phyloP scores from a whole-genome alignment of 2,888 invertebrate species.

The Drosophila suboccidentalis region DNA sequence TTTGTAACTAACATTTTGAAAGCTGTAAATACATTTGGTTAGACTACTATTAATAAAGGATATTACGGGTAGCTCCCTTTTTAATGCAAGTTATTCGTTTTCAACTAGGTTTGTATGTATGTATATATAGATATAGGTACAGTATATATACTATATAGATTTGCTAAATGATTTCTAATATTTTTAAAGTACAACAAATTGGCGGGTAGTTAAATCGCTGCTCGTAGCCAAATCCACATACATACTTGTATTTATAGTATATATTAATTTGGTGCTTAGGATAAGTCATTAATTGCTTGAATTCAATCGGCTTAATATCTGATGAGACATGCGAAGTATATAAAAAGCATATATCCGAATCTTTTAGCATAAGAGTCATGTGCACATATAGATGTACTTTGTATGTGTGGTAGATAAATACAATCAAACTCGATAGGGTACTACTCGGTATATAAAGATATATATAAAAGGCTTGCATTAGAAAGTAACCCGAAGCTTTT shows the following conservation, averaged over 20 bases:
- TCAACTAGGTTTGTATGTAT: slow-evolving; percentile 10
- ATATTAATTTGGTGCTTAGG: slow-evolving; percentile 19
- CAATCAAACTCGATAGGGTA: slow-evolving; percentile 40
- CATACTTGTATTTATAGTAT: not conserved
- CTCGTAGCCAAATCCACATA: slow-evolving; percentile 9
- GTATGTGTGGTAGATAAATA: slow-evolving; percentile 12
- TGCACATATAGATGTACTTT: not conserved
- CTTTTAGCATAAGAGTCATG: slow-evolving; percentile 2
- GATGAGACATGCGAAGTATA: not conserved
- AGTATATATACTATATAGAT: slow-evolving; percentile 13
- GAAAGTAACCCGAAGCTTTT: slow-evolving; percentile 28
- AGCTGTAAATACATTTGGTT: slow-evolving; percentile 36
- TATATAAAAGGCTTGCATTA: slow-evolving; percentile 22
- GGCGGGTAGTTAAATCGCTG: slow-evolving; percentile 23
- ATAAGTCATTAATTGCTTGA: slow-evolving; percentile 16
- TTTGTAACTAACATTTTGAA: slow-evolving; percentile 36
- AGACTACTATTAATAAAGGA: slow-evolving; percentile 14
- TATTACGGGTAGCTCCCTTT: slow-evolving; percentile 6
- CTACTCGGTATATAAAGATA: slow-evolving; percentile 28
- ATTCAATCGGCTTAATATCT: not conserved
- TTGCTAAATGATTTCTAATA: slow-evolving; percentile 6
- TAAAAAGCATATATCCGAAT: not conserved
- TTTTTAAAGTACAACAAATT: slow-evolving; percentile 49
- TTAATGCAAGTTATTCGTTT: slow-evolving; percentile 38
- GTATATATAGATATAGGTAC: slow-evolving; percentile 10